Percentiles rank a stretch among this genome's conserved stretches.
Evolutionary conservation across 2,113 vertebrate species (phyloP).

Genomic region (Cygnus atratus): DNA sequence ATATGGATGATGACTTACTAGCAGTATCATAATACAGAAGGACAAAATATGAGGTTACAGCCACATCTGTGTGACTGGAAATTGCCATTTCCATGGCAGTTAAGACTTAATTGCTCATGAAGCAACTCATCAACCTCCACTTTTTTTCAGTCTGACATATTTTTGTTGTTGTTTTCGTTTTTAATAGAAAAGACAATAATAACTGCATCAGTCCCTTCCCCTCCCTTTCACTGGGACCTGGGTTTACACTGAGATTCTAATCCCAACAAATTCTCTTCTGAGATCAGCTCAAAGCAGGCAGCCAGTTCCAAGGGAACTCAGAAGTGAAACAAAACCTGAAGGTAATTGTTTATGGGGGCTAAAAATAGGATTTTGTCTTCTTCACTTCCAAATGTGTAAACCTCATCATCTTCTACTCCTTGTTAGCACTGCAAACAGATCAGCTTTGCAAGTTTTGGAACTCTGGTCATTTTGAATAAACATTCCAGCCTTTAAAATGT

Average conservation of each 20-base stretch:
- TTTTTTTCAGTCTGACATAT: neutral
- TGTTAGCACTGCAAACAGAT: conserved; percentile 7
- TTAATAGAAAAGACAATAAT: neutral
- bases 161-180: neutral
- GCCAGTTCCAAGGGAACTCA: neutral
- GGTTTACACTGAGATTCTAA: neutral
- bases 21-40: neutral
- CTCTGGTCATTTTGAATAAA: conserved; percentile 29
- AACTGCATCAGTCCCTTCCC: neutral
- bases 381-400: neutral
- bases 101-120: neutral
- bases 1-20: neutral
- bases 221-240: neutral
- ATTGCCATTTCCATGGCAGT: neutral
- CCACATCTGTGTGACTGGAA: neutral
- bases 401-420: neutral
- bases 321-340: neutral
- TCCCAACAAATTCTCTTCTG: neutral
- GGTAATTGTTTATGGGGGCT: neutral
- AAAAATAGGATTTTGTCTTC: neutral
- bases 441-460: conserved; percentile 33
- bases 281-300: neutral
- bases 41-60: fast-evolving
- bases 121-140: neutral
- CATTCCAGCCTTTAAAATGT: conserved; percentile 50